Evolutionary conservation across 92 coral and sea anemone genomes (phyloP), one percentile per base, ranked within the genome.

Genomic region (Phenganax stokvisi): DNA sequence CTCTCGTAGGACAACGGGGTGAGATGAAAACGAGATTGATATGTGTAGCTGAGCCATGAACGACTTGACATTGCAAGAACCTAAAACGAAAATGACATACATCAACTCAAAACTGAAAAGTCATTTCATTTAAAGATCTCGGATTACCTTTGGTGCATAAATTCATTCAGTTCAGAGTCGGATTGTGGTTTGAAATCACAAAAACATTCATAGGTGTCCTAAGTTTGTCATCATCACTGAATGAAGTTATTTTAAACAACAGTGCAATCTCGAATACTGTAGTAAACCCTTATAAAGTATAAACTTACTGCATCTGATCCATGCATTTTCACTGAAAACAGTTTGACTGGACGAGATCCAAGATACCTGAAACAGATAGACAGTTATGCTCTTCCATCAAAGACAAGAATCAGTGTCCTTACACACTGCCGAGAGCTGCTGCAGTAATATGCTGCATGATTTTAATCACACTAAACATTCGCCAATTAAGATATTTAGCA

Each of bases 1-100:
- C 96, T 90, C 75, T 96, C 99, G 81, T 96, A 96, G 0, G 99
- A 96, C 80, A 96, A 75, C 20, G 99, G 99, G 51, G 99, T 96
- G 28, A 96, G 86, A 74, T 96, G 99, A 30, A 96, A 88, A 56
- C 99, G 92, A 47, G 97, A 92, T 81, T 96, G 99, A 29, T 96
- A 88, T 1, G 99, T 88, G 83, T 96, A 96, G 74, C 99, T 96
- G 57, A 96, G 79, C 99, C 99, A 96, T 6, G 99, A 90, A 44
- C 99, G 97, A 80, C 97, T 96, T 69, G 99, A 96, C 99, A 96
- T 92, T 12, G 99, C 99, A 2, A 96, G 96, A 17, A 96, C 99
- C 99, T 96, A 83, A 10, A 76, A 55, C 10, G 69, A 28, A 56
- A 75, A 12, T 37, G 31, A 75, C 10, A 37, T 37, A 5, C 47